Evolutionary conservation across 2,888 invertebrate genomes (phyloP).

Genomic region (Apeira syringaria): DNA sequence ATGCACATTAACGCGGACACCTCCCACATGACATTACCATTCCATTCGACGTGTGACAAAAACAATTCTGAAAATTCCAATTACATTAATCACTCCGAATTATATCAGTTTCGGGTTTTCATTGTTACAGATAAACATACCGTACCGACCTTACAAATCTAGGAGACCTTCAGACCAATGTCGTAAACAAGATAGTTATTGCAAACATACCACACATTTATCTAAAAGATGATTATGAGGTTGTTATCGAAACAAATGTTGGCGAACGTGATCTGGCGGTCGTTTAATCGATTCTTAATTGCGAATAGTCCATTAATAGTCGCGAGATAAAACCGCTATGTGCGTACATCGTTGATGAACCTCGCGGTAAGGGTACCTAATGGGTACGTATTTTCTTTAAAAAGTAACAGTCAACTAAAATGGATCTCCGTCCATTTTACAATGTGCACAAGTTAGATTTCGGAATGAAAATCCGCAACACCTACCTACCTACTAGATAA

Average conservation of each 20-base stretch:
- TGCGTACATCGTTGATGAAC: conserved; percentile 56
- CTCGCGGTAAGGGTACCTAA: no score
- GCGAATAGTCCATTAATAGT: conserved; percentile 69
- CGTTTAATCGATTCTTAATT: conserved; percentile 79
- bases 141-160: conserved; percentile 16
- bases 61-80: conserved; percentile 18
- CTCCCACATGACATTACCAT: conserved; percentile 54
- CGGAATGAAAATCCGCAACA: no score
- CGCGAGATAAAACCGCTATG: conserved; percentile 67
- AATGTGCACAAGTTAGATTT: no score
- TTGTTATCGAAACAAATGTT: conserved; percentile 58
- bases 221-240: conserved; percentile 28
- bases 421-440: no score
- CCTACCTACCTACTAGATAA: no score
- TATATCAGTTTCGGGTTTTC: conserved; percentile 12
- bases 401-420: no score
- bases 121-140: conserved; percentile 17
- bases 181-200: conserved; percentile 33
- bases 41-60: conserved; percentile 26
- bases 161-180: conserved; percentile 17
- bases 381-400: no score
- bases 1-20: conserved; percentile 53
- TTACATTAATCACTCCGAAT: conserved; percentile 7
- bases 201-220: conserved; percentile 36
- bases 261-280: conserved; percentile 69